phyloP scores from a whole-genome alignment of 2,888 invertebrate species.

The Calameuta pallipes region DNA sequence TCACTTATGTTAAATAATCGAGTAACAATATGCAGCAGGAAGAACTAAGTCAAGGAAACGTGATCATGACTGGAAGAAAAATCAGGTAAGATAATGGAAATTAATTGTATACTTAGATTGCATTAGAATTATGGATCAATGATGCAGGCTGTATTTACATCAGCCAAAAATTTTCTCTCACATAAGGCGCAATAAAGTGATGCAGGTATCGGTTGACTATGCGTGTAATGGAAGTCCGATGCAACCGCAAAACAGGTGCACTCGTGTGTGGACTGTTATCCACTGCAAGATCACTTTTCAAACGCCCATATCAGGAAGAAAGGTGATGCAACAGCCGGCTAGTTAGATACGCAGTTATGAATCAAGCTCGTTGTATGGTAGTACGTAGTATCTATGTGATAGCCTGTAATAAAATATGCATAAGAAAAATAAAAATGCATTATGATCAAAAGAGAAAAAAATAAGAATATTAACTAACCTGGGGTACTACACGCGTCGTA shows the following conservation, averaged over 20 bases:
- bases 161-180: not conserved
- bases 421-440: not conserved
- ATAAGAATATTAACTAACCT: not conserved
- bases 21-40: not conserved
- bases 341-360: not conserved
- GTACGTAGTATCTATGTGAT: not conserved
- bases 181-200: constrained; percentile 17
- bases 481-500: not conserved
- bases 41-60: not conserved
- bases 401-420: not conserved
- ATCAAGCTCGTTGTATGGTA: constrained; percentile 3
- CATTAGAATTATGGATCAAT: not conserved
- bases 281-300: constrained; percentile 20
- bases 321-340: not conserved
- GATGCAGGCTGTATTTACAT: not conserved
- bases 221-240: not conserved
- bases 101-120: not conserved
- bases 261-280: constrained; percentile 22
- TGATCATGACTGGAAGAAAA: not conserved
- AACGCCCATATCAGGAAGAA: not conserved
- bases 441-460: not conserved
- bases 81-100: not conserved
- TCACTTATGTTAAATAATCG: not conserved
- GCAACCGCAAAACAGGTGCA: constrained; percentile 21
- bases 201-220: constrained; percentile 12